Conservation (phyloP, 2,113 vertebrate species). For the Tyto alba region DNA sequence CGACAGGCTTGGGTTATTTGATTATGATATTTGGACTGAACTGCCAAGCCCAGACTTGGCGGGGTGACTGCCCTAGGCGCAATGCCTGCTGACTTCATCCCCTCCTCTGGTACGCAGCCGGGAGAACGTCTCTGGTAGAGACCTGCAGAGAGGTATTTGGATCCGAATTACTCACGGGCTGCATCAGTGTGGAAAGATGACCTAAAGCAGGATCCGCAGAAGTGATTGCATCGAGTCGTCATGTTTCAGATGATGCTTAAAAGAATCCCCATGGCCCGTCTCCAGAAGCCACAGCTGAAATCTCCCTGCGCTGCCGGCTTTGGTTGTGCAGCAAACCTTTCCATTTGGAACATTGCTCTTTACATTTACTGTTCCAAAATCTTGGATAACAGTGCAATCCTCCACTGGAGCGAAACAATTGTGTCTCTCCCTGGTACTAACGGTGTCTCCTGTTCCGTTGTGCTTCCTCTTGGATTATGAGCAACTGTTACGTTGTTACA, state of each 20-base stretch:
- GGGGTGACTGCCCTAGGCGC: neutral
- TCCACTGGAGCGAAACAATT: neutral
- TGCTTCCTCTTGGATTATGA: neutral
- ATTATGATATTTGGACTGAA: accelerated
- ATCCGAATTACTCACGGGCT: slow-evolving; percentile 14
- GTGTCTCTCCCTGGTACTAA: neutral
- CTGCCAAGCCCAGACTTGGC: neutral
- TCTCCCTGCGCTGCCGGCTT: slow-evolving; percentile 19
- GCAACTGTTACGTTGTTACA: neutral
- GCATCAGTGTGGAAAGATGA: slow-evolving; percentile 47
- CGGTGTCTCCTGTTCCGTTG: neutral
- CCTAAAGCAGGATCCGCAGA: slow-evolving; percentile 50
- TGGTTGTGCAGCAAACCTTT: slow-evolving; percentile 20
- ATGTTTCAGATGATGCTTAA: slow-evolving; percentile 53
- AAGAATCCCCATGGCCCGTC: neutral
- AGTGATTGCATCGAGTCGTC: slow-evolving; percentile 49
- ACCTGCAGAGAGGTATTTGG: slow-evolving; percentile 8
- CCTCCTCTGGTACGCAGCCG: neutral
- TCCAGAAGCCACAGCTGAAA: slow-evolving; percentile 52
- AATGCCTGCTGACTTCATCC: neutral
- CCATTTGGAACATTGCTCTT: neutral
- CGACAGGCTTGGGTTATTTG: accelerated
- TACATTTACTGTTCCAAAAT: neutral
- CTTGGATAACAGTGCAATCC: neutral
- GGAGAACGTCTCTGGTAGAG: neutral